Base-by-base conservation (phyloP, 2,888 invertebrate species). In the Pseudococcus viburni region DNA sequence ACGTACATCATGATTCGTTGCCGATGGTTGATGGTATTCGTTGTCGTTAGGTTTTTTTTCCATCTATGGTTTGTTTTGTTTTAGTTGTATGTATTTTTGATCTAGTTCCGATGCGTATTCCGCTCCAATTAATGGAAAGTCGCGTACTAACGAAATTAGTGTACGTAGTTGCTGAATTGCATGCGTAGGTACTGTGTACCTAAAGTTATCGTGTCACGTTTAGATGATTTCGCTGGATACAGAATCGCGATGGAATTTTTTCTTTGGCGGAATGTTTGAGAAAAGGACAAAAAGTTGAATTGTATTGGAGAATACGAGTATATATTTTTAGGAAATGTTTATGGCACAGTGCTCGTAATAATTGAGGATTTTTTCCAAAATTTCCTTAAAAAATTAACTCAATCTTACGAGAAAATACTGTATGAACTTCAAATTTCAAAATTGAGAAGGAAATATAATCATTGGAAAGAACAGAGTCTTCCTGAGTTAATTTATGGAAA, bases 51-150 rank as follows among this genome's bases (percentile, higher is more conserved):
- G n/a, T 59, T 59, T 59, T 59, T 59, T 59, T 59, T 33, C 26
- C 3, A 33, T 33, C n/a, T 33, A 33, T 33, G 26, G 1, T 33
- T 33, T 33, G 26, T 1, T 33, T 33, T 33, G 26, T 33, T 33
- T 33, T 33, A 33, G 26, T 33, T 33, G 26, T 33, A 33, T 19
- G 19, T 59, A 59, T 73, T 73, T 73, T 73, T 73, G 68, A 73
- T 73, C 68, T 33, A 73, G 68, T 73, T 73, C 68, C 68, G 68
- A 73, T 73, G 68, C 68, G 68, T 73, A 73, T 73, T 73, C 68
- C 68, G 68, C 68, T 73, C 68, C 68, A 73, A 73, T 73, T 73
- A 73, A 73, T 73, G 68, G 68, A 73, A 73, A 73, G 33, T 12
- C 33, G 26, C 26, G 59, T 59, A 19, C 59, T 33, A 33, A 33